Conservation (phyloP, 2,113 vertebrate species). For the Bucco capensis region DNA sequence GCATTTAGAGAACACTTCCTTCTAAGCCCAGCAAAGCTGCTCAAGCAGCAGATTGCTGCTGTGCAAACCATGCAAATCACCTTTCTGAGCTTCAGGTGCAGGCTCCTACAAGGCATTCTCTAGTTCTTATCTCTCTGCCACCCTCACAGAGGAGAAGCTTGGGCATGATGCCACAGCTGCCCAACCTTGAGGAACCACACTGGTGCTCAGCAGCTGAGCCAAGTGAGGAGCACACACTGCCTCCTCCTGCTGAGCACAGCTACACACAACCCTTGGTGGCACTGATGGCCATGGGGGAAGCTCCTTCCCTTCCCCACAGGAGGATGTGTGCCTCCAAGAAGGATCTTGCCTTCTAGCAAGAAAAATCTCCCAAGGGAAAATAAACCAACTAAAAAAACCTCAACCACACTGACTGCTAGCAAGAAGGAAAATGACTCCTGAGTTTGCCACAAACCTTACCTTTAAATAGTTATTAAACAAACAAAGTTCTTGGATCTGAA, state of each 20-base stretch:
- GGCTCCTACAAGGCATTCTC: not conserved
- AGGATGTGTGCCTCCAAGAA: not conserved
- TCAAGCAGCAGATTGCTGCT: not conserved
- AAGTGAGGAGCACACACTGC: accelerated
- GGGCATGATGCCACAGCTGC: not conserved
- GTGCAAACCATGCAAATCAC: not conserved
- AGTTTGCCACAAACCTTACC: accelerated
- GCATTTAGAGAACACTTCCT: not conserved
- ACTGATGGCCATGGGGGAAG: accelerated
- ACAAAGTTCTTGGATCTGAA: not conserved
- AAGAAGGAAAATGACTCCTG: not conserved
- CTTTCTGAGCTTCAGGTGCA: not conserved
- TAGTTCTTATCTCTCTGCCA: not conserved
- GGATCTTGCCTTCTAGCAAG: not conserved
- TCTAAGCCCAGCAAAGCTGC: not conserved
- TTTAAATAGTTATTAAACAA: not conserved
- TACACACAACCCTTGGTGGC: not conserved
- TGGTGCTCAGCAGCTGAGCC: not conserved
- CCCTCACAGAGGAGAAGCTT: not conserved
- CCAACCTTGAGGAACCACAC: not conserved
- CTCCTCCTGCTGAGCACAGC: not conserved
- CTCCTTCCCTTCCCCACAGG: not conserved
- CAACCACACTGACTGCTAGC: not conserved
- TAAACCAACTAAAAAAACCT: not conserved
- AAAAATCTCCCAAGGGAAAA: not conserved